phyloP scores from a whole-genome alignment of 2,113 vertebrate species.

The Macrotis lagotis region DNA sequence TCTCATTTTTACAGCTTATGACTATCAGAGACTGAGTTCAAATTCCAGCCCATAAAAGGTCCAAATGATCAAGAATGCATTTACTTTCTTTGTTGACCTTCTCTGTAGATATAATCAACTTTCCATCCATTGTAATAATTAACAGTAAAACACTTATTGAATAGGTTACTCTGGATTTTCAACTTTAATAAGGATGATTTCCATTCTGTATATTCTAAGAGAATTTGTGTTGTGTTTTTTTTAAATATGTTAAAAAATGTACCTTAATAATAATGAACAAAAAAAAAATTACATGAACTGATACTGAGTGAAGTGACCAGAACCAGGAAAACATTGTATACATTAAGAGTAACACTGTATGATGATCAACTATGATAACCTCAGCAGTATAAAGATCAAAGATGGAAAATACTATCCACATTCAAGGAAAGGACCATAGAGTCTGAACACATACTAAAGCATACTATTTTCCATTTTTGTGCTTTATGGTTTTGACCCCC shows the following conservation, averaged over 20 bases:
- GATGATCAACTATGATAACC: too few species aligned
- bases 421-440: too few species aligned
- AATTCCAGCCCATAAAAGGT: background rate
- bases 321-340: too few species aligned
- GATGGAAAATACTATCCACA: too few species aligned
- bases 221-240: background rate
- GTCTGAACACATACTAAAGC: too few species aligned
- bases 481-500: too few species aligned
- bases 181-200: background rate
- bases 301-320: too few species aligned
- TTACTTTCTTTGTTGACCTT: background rate
- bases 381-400: too few species aligned
- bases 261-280: too few species aligned
- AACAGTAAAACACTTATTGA: background rate
- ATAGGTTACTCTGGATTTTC: background rate
- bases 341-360: too few species aligned
- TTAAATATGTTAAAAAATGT: background rate
- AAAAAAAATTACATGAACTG: too few species aligned
- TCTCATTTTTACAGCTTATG: background rate
- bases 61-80: background rate
- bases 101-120: background rate
- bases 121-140: background rate
- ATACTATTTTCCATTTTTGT: too few species aligned
- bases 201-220: background rate
- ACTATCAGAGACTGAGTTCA: background rate